A percentile compares a stretch with the other conserved stretches of the same genome.
Conservation (phyloP, 1,140 invertebrate species). For the Hycleus cichorii region DNA sequence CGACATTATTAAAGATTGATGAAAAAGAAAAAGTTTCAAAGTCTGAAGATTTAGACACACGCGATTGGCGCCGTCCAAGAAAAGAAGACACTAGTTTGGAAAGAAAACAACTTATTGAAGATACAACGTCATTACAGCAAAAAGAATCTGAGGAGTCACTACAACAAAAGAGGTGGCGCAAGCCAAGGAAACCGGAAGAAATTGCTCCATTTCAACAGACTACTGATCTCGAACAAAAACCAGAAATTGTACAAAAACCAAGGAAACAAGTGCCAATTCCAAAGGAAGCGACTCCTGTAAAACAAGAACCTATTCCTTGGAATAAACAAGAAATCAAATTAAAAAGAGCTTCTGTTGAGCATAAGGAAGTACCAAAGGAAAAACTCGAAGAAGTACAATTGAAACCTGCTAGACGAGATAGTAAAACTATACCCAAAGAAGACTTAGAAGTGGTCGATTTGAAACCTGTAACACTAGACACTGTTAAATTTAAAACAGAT, state of each 20-base stretch:
- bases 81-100: constrained; percentile 13
- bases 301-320: constrained; percentile 23
- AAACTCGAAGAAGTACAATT: constrained; percentile 43
- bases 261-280: background rate
- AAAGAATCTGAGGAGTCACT: constrained; percentile 16
- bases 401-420: constrained; percentile 45
- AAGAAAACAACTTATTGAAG: constrained; percentile 20
- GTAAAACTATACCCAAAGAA: constrained; percentile 34
- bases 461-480: constrained; percentile 36
- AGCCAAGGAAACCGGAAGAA: constrained; percentile 1
- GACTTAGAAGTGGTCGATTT: constrained; percentile 41
- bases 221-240: constrained; percentile 1
- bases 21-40: constrained; percentile 19
- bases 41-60: constrained; percentile 15
- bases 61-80: constrained; percentile 22
- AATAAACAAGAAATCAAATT: constrained; percentile 30
- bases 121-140: constrained; percentile 3
- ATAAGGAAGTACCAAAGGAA: constrained; percentile 32
- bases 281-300: background rate
- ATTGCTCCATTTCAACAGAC: background rate
- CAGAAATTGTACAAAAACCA: background rate
- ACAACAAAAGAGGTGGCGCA: constrained; percentile 18
- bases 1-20: constrained; percentile 17
- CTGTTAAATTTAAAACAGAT: constrained; percentile 31
- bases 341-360: constrained; percentile 27